Evolutionary conservation across 2,797 vertebrate species (phyloP).

Genomic region (Mycteria americana): DNA sequence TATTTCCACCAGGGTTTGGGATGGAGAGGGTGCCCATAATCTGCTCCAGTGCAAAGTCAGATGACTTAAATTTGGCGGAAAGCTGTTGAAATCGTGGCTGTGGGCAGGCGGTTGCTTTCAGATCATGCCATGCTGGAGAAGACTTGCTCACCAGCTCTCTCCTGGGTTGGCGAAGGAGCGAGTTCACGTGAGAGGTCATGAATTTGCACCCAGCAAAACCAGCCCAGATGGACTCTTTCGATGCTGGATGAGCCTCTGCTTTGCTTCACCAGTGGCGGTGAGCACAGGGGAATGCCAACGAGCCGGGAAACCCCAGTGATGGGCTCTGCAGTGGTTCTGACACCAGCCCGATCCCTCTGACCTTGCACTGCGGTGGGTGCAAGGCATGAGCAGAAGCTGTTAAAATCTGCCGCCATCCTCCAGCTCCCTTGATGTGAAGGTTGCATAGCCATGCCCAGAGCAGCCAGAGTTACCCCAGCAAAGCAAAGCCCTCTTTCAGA

Average conservation of each 20-base stretch:
- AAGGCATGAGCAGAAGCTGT: neutral
- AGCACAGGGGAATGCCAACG: neutral
- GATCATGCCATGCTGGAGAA: neutral
- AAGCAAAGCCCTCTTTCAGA: neutral
- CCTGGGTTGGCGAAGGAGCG: neutral
- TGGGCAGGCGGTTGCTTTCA: neutral
- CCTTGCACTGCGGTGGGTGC: neutral
- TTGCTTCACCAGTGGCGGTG: neutral
- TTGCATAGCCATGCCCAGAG: neutral
- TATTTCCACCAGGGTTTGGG: neutral
- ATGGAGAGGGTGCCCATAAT: neutral
- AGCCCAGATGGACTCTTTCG: too few species aligned
- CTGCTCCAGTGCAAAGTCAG: neutral
- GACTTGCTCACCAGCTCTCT: neutral
- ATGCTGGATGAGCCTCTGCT: neutral
- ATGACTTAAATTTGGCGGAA: neutral
- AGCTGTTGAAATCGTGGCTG: neutral
- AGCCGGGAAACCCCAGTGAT: neutral
- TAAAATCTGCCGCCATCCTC: neutral
- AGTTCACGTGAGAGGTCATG: fast-evolving
- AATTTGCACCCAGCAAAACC: neutral
- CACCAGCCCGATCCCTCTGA: neutral
- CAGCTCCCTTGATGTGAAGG: neutral
- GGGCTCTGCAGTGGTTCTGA: neutral
- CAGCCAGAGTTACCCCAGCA: neutral